These are phyloP conservation scores for Harpagifer antarcticus DNA, from an alignment of 2,797 vertebrate species.

Conservation along the genomic window DNA sequence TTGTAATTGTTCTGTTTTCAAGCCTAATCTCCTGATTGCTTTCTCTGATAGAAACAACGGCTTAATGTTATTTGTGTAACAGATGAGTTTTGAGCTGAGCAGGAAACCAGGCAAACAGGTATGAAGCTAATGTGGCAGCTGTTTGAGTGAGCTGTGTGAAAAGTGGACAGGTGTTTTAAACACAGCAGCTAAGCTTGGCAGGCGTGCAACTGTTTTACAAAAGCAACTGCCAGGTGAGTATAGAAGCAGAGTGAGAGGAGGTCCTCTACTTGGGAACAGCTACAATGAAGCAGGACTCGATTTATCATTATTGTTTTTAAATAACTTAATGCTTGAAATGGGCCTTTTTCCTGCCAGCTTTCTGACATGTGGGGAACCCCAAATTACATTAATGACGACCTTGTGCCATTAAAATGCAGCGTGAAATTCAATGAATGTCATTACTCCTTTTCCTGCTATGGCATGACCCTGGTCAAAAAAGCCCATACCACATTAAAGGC, in stretches of 20 bases:
- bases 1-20: not conserved
- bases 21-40: not conserved
- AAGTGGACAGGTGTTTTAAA: slow-evolving; percentile 45
- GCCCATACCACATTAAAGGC: not conserved
- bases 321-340: not conserved
- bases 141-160: slow-evolving; percentile 30
- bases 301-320: not conserved
- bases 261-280: not conserved
- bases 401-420: not conserved
- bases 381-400: not conserved
- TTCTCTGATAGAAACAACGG: not conserved
- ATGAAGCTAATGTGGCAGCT: slow-evolving; percentile 31
- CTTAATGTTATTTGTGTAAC: not conserved
- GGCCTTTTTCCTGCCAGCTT: not conserved
- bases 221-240: slow-evolving; percentile 43
- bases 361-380: not conserved
- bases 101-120: slow-evolving; percentile 39
- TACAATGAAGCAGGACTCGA: not conserved
- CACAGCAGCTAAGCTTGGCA: slow-evolving; percentile 9
- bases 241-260: not conserved
- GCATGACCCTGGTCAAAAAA: not conserved
- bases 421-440: not conserved
- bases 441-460: slow-evolving; percentile 8
- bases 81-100: not conserved
- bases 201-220: slow-evolving; percentile 26